Conservation (phyloP, 2,797 vertebrate species). For the Microctenopoma stevenorrisi region DNA sequence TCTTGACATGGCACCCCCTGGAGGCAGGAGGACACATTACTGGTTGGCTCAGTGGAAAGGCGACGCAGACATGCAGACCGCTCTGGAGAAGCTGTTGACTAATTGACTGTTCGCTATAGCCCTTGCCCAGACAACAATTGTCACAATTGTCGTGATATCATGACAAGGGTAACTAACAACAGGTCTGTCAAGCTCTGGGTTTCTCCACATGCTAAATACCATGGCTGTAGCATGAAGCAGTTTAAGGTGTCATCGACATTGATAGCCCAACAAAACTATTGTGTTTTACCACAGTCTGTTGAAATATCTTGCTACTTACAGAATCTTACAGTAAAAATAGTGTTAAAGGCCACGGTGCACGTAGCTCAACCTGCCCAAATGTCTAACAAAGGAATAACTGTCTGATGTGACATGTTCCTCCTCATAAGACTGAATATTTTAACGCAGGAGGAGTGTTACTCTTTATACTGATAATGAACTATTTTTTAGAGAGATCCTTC, state of each 20-base stretch:
- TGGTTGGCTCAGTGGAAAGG: conserved; percentile 55
- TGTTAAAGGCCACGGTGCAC: background rate
- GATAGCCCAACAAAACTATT: background rate
- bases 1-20: conserved; percentile 96
- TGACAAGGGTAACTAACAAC: background rate
- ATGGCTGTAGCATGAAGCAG: background rate
- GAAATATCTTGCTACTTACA: background rate
- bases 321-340: background rate
- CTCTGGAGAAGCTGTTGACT: conserved; percentile 27
- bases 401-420: background rate
- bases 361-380: background rate
- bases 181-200: conserved; percentile 58
- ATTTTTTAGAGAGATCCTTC: no score
- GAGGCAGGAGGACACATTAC: conserved; percentile 89
- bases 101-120: conserved; percentile 24
- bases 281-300: background rate
- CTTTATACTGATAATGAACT: background rate
- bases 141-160: background rate
- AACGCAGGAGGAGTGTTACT: no score
- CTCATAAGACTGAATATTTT: background rate
- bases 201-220: conserved; percentile 5
- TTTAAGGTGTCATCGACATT: background rate
- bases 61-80: conserved; percentile 74
- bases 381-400: background rate
- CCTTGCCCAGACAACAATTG: background rate